These are phyloP conservation scores for Bimastos eiseni DNA, from an alignment of 2,888 invertebrate genomes.

Conservation along the genomic window DNA sequence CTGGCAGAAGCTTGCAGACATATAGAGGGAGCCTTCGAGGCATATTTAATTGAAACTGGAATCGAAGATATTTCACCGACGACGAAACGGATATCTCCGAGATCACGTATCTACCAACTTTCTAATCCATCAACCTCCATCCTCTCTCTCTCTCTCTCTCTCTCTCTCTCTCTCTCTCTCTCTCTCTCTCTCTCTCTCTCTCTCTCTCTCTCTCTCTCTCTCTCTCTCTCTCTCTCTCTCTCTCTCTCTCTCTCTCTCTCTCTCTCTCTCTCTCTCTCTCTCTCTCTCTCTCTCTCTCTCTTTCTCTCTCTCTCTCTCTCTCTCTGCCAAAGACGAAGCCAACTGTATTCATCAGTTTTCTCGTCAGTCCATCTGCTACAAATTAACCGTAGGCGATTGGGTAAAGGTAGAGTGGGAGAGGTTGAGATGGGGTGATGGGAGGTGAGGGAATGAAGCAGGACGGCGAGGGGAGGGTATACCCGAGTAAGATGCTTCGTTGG, in stretches of 20 bases:
- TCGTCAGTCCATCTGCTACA: neutral
- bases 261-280: too few species aligned
- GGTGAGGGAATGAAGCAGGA: neutral
- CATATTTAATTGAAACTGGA: neutral
- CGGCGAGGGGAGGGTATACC: neutral
- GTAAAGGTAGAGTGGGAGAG: neutral
- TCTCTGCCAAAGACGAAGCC: too few species aligned
- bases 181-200: too few species aligned
- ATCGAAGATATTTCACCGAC: neutral
- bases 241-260: too few species aligned
- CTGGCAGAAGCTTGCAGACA: too few species aligned
- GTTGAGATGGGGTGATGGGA: neutral
- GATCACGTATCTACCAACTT: neutral
- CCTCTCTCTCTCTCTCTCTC: too few species aligned
- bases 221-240: too few species aligned
- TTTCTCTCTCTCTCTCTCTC: too few species aligned
- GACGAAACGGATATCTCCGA: neutral
- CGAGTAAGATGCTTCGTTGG: neutral
- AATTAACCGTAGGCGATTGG: neutral
- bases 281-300: too few species aligned
- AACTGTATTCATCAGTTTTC: neutral
- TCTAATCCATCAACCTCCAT: neutral
- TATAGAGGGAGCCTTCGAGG: neutral
- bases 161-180: too few species aligned
- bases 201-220: too few species aligned